phyloP scores from a whole-genome alignment of 1,140 invertebrate genomes.

The Panonychus citri region DNA sequence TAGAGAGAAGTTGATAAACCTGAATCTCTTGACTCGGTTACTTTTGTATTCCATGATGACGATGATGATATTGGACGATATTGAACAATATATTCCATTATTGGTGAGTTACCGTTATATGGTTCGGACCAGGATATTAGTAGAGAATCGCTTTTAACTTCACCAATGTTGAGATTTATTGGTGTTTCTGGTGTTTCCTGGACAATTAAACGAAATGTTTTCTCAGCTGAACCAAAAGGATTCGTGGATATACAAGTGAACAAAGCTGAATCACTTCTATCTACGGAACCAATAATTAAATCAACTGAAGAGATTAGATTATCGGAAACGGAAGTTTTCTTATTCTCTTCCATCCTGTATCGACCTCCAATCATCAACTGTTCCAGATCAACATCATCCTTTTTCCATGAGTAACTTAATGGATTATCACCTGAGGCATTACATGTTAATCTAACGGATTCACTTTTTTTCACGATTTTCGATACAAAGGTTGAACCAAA shows the following conservation, averaged over 20 bases:
- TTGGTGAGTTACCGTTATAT: constrained; percentile 82
- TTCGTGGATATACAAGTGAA: constrained; percentile 87
- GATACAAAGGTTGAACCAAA: background rate
- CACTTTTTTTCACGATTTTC: background rate
- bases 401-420: background rate
- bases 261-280: constrained; percentile 49
- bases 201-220: constrained; percentile 80
- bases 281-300: background rate
- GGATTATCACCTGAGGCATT: background rate
- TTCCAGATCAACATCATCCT: background rate
- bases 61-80: background rate
- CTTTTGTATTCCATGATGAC: background rate
- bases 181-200: constrained; percentile 64
- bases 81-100: constrained; percentile 71
- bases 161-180: constrained; percentile 62
- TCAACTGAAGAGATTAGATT: no score
- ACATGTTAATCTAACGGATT: background rate
- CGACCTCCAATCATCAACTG: background rate
- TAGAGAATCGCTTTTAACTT: constrained; percentile 68
- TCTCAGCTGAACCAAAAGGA: constrained; percentile 78
- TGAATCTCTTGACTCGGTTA: background rate
- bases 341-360: background rate
- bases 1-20: background rate
- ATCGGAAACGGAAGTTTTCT: no score
- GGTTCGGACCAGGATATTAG: constrained; percentile 76